Conservation (phyloP, 2,797 vertebrate species). For the Crocidura indochinensis region DNA sequence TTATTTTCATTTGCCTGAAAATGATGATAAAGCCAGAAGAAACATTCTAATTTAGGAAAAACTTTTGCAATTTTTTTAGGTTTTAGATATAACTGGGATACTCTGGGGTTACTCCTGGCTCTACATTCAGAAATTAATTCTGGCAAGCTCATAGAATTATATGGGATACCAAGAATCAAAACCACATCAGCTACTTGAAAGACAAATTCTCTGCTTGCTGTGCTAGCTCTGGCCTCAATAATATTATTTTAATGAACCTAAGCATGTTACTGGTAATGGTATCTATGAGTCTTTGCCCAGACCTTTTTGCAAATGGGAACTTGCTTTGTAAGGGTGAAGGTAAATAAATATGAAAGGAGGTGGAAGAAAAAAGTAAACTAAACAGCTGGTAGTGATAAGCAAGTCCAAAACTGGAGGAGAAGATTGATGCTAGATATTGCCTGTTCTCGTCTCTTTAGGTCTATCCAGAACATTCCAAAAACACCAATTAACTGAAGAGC, state of each 20-base stretch:
- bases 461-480: background rate
- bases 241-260: background rate
- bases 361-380: background rate
- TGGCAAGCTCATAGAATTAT: too few species aligned
- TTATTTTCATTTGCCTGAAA: constrained; percentile 6
- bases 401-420: background rate
- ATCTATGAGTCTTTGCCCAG: background rate
- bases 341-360: background rate
- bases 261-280: background rate
- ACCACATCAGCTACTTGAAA: too few species aligned
- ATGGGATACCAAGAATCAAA: too few species aligned
- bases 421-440: background rate
- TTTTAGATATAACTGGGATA: too few species aligned
- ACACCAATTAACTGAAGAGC: background rate
- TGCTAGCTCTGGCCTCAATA: background rate
- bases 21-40: background rate
- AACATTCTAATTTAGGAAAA: background rate
- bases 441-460: background rate
- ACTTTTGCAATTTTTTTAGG: too few species aligned
- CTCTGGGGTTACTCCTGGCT: too few species aligned
- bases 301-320: background rate
- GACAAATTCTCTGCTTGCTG: too few species aligned
- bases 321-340: background rate
- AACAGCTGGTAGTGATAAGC: background rate
- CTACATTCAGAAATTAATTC: too few species aligned